These are phyloP conservation scores for Ploceus nigricollis DNA, from an alignment of 2,113 vertebrate species.

Conservation along the genomic window DNA sequence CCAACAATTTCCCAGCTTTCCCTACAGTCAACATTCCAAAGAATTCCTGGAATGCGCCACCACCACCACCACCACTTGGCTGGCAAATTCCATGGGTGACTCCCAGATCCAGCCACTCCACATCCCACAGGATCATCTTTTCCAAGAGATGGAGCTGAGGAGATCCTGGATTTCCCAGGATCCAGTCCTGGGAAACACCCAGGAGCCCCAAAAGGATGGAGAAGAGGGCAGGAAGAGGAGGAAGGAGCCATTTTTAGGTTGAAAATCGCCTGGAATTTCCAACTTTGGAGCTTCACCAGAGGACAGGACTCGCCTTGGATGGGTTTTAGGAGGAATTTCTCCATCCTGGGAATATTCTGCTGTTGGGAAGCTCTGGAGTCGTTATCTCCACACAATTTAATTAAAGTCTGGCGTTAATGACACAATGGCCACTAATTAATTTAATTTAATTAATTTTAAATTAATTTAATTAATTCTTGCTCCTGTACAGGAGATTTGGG, in stretches of 20 bases:
- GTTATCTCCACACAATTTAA: slow-evolving; percentile 76
- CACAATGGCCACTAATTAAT: slow-evolving; percentile 73
- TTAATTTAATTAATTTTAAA: slow-evolving; percentile 54
- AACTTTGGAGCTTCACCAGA: slow-evolving; percentile 30
- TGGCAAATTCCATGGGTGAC: rapidly evolving
- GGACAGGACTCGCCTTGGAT: slow-evolving; percentile 1
- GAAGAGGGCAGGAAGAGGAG: not conserved
- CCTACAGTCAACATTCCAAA: not conserved
- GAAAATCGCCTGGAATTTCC: slow-evolving; percentile 1
- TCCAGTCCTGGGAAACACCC: not conserved
- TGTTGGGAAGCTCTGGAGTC: slow-evolving; percentile 33
- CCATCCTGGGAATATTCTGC: slow-evolving; percentile 44
- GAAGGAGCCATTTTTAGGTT: slow-evolving; percentile 17
- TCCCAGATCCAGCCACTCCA: not conserved
- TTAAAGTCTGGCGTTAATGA: slow-evolving; percentile 79
- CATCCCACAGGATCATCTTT: rapidly evolving
- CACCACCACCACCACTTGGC: not conserved
- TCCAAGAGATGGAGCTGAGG: not conserved
- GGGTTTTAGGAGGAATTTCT: slow-evolving; percentile 43
- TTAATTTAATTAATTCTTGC: not conserved
- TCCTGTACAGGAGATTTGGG: not conserved
- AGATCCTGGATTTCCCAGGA: not conserved
- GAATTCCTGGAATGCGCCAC: not conserved
- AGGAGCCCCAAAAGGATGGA: slow-evolving; percentile 32
- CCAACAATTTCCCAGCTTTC: not conserved